Conservation (phyloP, 2,113 vertebrate genomes). For the Salvelinus sp. region DNA sequence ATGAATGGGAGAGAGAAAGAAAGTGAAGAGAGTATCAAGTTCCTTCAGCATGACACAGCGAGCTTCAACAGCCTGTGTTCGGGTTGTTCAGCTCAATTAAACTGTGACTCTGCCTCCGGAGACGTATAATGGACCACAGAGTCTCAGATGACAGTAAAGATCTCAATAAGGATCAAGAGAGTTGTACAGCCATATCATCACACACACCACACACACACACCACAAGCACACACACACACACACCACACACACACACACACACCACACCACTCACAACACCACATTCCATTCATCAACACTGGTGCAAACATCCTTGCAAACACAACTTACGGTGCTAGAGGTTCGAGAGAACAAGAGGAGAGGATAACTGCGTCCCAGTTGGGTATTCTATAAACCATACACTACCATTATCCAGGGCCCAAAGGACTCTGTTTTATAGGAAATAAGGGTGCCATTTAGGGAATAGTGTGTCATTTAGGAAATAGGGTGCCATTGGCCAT, state of each 20-base stretch:
- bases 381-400: too few species aligned
- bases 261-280: too few species aligned
- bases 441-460: too few species aligned
- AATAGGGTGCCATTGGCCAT: too few species aligned
- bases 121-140: constrained; percentile 73
- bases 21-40: constrained; percentile 62
- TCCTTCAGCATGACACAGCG: constrained; percentile 61
- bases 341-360: constrained; percentile 50
- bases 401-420: too few species aligned
- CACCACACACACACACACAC: too few species aligned
- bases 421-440: too few species aligned
- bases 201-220: too few species aligned
- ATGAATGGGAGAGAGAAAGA: constrained; percentile 29
- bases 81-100: constrained; percentile 79
- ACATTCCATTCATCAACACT: too few species aligned
- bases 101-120: constrained; percentile 68
- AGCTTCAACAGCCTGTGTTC: constrained; percentile 64
- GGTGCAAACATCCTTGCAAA: constrained; percentile 39
- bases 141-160: constrained; percentile 74
- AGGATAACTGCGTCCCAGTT: too few species aligned
- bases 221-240: too few species aligned
- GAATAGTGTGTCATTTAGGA: too few species aligned
- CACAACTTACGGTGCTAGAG: constrained; percentile 61
- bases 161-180: constrained; percentile 69
- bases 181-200: constrained; percentile 24